Base-by-base conservation (phyloP, 53 echinoderm and acorn worm species). In the Actinopyga echinites region DNA sequence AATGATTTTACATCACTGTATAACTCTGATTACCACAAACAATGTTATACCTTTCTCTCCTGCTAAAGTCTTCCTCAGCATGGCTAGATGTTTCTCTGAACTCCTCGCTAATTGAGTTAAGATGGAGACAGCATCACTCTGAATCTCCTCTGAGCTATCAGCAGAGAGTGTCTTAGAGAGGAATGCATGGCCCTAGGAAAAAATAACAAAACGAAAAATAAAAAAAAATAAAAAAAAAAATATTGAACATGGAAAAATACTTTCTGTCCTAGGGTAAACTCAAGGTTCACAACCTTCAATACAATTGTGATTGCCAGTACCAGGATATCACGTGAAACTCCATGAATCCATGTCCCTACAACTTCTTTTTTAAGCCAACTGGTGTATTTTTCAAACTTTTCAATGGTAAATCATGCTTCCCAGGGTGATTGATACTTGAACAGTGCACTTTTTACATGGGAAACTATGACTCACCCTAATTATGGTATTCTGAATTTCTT, bases 81-180 rank as follows among this genome's bases (percentile, higher is more conserved):
- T 60, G 54, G 90, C 79, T 28, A 96, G 58, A 59, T 93, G 92
- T 17, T 77, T 60, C n/a, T 77, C 85, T 35, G 91, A 91, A 64
- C 82, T 94, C n/a, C 99, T 79, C 11, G 94, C 99, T 7, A 97
- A 87, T 82, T 97, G 99, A 60, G 92, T 90, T 74, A 90, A 97
- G 35, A 97, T 94, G 12, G 92, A 94, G 2, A 97, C 85, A 19
- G 92, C 83, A 52, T 97, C 99, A 66, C 92, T 83, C 33, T 89
- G 94, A 78, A 97, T 86, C 30, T 86, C 86, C 17, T 63, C 25
- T 15, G 92, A 88, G 65, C 89, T 89, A 31, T 88, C 85, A 10
- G 64, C 64, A 26, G 89, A 82, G 17, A 97, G 78, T 0, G 86
- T 65, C 44, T 74, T 65, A 52, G 84, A 64, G 7, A 96, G 80